Base-by-base conservation (phyloP, 2,888 invertebrate species). In the Meliscaeva auricollis region DNA sequence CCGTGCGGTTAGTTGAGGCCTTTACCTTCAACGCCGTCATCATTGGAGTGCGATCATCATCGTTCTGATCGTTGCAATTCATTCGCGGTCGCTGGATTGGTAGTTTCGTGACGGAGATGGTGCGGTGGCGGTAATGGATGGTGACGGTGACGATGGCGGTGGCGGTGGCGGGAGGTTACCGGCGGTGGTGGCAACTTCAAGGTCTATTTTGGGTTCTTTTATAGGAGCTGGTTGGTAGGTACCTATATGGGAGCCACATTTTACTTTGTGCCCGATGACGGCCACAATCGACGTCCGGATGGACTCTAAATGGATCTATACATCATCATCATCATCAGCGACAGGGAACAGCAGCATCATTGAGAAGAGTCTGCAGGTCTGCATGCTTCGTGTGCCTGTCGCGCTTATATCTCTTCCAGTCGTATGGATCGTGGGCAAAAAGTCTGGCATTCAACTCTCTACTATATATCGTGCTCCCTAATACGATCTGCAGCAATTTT, bases 221-320 rank as follows among this genome's bases (percentile, higher is more conserved):
- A 70, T 76, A 68, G 62, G 17, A 64, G 64, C 64, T 38, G 38
- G 13, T 38, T 13, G 38, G 38, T 35, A n/a, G 20, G 58, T 58
- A 44, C 54, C 54, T 60, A 26, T 69, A 41, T 46, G 66, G 79
- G 58, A 84, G 75, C 84, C 75, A 79, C 79, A 75, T 74, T 83
- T 79, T 70, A 66, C 60, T 60, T 66, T 60, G 60, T 60, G 68
- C 72, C 35, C 72, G 41, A 66, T 66, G 66, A 72, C 66, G 79
- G 64, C 56, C 50, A 74, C 85, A 81, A 81, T 85, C 76, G 81
- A 85, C 85, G 84, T 80, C 84, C 84, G 73, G 69, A 69, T 41
- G 69, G 73, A 46, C 85, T 85, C 73, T 85, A 85, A 85, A 85
- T 85, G 85, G 72, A 81, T 81, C 85, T 85, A 85, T 85, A 85